phyloP scores from a whole-genome alignment of 2,888 invertebrate genomes.

The Lutraria lutraria region DNA sequence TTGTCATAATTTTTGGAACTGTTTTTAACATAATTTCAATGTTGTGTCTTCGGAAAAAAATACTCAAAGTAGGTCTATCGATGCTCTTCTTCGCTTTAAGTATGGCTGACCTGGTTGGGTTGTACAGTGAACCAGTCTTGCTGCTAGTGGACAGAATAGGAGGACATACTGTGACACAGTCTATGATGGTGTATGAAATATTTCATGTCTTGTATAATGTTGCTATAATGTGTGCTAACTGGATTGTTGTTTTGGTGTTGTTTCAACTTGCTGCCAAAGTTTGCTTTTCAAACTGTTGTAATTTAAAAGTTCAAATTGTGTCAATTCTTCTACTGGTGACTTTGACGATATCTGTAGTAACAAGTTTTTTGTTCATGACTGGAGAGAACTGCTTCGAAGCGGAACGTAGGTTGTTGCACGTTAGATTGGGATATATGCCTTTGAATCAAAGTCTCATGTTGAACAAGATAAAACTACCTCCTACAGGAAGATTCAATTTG shows the following conservation, averaged over 20 bases:
- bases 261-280: constrained; percentile 50
- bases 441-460: background rate
- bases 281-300: constrained; percentile 29
- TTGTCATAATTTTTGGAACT: constrained; percentile 47
- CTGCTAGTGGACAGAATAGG: constrained; percentile 29
- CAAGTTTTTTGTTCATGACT: background rate
- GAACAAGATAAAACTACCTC: background rate
- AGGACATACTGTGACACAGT: background rate
- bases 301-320: background rate
- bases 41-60: constrained; percentile 22
- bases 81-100: constrained; percentile 44
- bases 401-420: background rate
- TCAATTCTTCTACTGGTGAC: background rate
- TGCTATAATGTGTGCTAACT: constrained; percentile 32
- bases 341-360: background rate
- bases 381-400: background rate
- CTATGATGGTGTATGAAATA: constrained; percentile 12
- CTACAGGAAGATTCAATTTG: constrained; percentile 26
- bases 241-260: constrained; percentile 48
- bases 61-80: constrained; percentile 16
- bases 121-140: constrained; percentile 55
- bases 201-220: constrained; percentile 38
- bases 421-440: background rate
- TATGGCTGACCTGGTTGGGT: constrained; percentile 40
- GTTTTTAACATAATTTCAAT: constrained; percentile 39